Base-by-base conservation (phyloP, 2,888 invertebrate species). In the Melanchra persicariae region DNA sequence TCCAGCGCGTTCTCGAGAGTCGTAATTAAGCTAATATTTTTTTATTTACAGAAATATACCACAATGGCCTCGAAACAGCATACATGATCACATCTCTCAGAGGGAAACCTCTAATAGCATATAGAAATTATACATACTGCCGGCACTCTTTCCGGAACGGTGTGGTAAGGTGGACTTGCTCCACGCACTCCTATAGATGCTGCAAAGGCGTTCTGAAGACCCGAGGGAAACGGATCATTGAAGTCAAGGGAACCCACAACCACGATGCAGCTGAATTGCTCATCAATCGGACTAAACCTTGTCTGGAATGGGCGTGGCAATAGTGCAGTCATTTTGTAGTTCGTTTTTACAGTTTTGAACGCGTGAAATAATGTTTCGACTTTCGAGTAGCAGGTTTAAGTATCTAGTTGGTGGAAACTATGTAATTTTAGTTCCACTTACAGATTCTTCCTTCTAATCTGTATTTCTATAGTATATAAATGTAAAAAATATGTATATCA, bases 191-290 rank as follows among this genome's bases (percentile, higher is more conserved):
- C 2, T 94, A 95, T 74, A 95, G 93, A 81, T 93, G 93, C 73
- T 96, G 95, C 82, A 95, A 94, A 63, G 95, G 95, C 0, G 92
- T 95, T 0, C 92, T 95, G 49, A 95, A 95, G 85, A 95, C 96
- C 0, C 82, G 81, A 0, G 94, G 93, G 0, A 71, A 84, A 1
- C 87, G 91, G 24, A 95, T 96, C 51, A 92, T 95, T 3, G 91
- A 93, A 75, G 89, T 94, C 0, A 93, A 93, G 62, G 95, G 95
- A 0, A 67, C 52, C 15, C 95, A 96, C 69, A 95, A 95, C 67
- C 96, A 96, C 63, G 93, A 94, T n/a, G 92, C 94, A 2, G 88
- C 94, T 1, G 90, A 93, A 24, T 81, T 95, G 1, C 85, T 90
- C 2, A 94, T 95, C 4, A 95, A 95, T 83, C 87, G 91, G 8